These are phyloP conservation scores for Xenopus tropicalis DNA, from an alignment of 2,113 vertebrate genomes.

Conservation along the genomic window DNA sequence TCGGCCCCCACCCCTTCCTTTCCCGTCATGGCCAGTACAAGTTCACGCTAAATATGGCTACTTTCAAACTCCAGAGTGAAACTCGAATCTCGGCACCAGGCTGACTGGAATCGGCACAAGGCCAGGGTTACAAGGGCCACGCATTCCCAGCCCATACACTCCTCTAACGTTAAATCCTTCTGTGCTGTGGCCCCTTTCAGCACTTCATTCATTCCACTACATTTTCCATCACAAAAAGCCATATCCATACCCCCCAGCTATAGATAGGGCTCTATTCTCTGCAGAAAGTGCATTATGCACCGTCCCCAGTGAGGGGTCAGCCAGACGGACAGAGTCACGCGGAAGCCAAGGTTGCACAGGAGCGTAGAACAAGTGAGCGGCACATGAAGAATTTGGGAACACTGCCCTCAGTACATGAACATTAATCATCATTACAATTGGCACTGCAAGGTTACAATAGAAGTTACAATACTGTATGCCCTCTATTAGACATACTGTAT, in stretches of 20 bases:
- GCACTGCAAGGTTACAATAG: too few relatives aligned
- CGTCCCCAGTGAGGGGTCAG: neutral
- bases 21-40: conserved; percentile 42
- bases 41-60: conserved; percentile 81
- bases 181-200: neutral
- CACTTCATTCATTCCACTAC: neutral
- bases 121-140: conserved; percentile 64
- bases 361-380: too few relatives aligned
- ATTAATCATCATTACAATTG: too few relatives aligned
- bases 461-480: too few relatives aligned
- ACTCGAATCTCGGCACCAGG: conserved; percentile 85
- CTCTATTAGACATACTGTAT: too few relatives aligned
- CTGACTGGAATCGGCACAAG: conserved; percentile 76
- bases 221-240: neutral
- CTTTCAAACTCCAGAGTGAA: conserved; percentile 70
- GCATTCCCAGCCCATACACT: conserved; percentile 59
- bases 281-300: neutral
- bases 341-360: too few relatives aligned
- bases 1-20: conserved; percentile 8
- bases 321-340: too few relatives aligned
- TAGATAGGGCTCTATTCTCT: neutral
- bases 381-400: too few relatives aligned
- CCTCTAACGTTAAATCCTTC: conserved; percentile 58
- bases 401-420: too few relatives aligned
- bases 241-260: neutral